These are phyloP conservation scores for Protonibea diacanthus DNA, from an alignment of 2,797 vertebrate genomes.

Conservation along the genomic window DNA sequence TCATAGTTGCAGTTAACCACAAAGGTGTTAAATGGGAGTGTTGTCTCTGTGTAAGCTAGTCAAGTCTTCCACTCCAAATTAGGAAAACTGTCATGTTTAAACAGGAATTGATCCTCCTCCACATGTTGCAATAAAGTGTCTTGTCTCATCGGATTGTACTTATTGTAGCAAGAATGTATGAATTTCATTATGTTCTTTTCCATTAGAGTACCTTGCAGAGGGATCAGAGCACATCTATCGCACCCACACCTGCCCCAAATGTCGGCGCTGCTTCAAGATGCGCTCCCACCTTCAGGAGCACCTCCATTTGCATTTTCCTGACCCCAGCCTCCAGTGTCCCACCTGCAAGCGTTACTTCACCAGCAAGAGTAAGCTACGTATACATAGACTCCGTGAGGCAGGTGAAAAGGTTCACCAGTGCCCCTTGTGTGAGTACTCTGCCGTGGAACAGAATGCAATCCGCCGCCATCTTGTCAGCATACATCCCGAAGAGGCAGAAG, in stretches of 20 bases:
- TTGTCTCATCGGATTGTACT: too few species aligned
- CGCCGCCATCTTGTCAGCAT: constrained; percentile 92
- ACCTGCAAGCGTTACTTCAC: constrained; percentile 95
- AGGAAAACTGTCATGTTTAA: too few species aligned
- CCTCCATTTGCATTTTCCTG: constrained; percentile 93
- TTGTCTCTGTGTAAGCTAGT: too few species aligned
- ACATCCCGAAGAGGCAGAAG: constrained; percentile 85
- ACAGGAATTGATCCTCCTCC: too few species aligned
- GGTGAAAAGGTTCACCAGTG: constrained; percentile 92
- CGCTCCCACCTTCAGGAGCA: constrained; percentile 95
- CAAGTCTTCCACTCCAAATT: too few species aligned
- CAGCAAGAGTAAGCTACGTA: constrained; percentile 96
- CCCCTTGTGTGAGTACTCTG: constrained; percentile 92
- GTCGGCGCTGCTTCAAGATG: constrained; percentile 97
- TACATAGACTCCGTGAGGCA: constrained; percentile 92
- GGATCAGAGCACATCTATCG: constrained; percentile 90
- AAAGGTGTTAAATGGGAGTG: too few species aligned
- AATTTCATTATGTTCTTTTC: constrained; percentile 13
- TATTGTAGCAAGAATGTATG: too few species aligned
- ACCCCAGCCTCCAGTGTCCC: constrained; percentile 94
- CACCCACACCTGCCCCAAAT: constrained; percentile 95
- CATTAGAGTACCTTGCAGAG: constrained; percentile 82
- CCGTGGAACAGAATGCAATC: constrained; percentile 93
- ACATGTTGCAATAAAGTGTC: too few species aligned
- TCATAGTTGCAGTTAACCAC: too few species aligned